Evolutionary conservation across 2,113 vertebrate species (phyloP).

Genomic region (Seriola aureovittata): DNA sequence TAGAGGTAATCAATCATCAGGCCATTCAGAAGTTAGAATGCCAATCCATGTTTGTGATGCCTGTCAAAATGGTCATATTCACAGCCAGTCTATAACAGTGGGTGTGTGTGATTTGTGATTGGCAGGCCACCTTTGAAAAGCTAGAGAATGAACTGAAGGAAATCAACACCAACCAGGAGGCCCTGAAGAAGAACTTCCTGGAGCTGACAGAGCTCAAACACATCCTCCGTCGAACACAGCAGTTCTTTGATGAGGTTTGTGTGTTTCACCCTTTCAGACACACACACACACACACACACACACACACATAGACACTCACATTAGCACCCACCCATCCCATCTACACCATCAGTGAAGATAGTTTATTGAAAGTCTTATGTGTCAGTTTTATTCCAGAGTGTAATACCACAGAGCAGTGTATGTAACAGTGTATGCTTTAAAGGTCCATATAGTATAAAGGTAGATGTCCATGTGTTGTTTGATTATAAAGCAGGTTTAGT

Average conservation of each 20-base stretch:
- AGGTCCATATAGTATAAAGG: too few species aligned
- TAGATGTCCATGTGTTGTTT: too few species aligned
- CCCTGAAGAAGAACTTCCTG: conserved; percentile 98
- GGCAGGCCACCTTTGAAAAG: conserved; percentile 96
- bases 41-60: neutral
- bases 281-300: neutral
- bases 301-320: too few species aligned
- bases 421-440: too few species aligned
- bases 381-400: too few species aligned
- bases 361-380: too few species aligned
- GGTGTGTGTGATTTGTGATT: neutral
- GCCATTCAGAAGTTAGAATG: neutral
- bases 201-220: conserved; percentile 98
- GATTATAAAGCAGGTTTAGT: too few species aligned
- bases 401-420: too few species aligned
- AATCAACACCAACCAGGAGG: conserved; percentile 99
- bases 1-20: conserved; percentile 88
- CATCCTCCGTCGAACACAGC: conserved; percentile 97
- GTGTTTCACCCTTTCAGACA: neutral
- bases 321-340: too few species aligned
- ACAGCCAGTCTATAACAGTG: neutral
- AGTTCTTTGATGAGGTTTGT: conserved; percentile 98
- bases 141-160: conserved; percentile 98
- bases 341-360: too few species aligned
- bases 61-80: neutral